A percentile compares a stretch with the other conserved stretches of the same genome.
phyloP scores from a whole-genome alignment of 2,113 vertebrate species.

The Empidonax alnorum region DNA sequence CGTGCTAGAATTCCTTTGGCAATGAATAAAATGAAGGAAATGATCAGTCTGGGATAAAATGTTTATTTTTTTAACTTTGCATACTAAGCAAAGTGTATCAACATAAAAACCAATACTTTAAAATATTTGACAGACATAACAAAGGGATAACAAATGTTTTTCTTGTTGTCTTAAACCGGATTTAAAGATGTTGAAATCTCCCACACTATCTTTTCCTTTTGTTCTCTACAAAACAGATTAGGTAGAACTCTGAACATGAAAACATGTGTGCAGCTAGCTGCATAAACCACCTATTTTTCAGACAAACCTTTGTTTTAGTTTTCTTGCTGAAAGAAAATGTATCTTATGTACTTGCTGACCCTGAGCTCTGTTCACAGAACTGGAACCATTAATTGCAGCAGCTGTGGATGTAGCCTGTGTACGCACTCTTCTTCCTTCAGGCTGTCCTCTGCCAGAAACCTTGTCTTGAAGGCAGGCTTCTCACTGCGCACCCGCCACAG shows the following conservation, averaged over 20 bases:
- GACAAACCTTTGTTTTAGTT: not conserved
- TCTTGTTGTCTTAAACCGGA: not conserved
- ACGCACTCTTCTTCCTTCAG: not conserved
- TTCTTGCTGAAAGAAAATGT: not conserved
- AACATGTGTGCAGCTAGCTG: not conserved
- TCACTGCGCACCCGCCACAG: rapidly evolving
- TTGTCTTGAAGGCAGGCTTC: rapidly evolving
- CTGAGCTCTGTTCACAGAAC: not conserved
- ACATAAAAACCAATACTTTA: not conserved
- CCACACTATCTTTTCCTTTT: not conserved
- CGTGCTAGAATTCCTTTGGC: not conserved
- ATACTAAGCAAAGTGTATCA: not conserved
- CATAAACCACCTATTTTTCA: not conserved
- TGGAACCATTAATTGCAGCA: not conserved
- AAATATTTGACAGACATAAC: not conserved
- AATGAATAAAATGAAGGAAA: not conserved
- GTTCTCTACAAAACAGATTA: not conserved
- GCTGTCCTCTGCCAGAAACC: not conserved
- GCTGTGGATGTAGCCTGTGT: not conserved
- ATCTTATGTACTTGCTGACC: not conserved
- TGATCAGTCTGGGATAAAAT: not conserved
- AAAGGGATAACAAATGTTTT: not conserved
- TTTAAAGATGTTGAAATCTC: not conserved
- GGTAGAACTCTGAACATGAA: not conserved
- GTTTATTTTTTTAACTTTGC: not conserved